Conservation (phyloP, 2,888 invertebrate genomes). For the Drosophila lutescens region DNA sequence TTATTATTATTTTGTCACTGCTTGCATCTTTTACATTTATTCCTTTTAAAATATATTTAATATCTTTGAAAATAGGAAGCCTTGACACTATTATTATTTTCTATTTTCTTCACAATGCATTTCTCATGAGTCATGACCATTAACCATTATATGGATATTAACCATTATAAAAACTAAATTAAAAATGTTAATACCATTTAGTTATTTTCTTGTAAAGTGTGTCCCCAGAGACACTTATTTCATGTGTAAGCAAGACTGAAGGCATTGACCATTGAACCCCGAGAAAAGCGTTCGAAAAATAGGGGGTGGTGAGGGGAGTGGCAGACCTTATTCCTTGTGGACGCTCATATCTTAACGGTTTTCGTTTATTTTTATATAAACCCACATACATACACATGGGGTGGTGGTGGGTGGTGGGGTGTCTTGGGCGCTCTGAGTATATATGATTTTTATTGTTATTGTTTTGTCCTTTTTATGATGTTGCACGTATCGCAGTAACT, state of each 20-base stretch:
- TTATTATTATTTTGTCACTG: too few relatives aligned
- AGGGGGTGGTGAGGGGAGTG: constrained; percentile 5
- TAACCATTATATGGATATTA: too few relatives aligned
- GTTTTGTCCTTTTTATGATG: constrained; percentile 80
- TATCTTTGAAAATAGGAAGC: too few relatives aligned
- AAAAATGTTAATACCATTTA: neutral
- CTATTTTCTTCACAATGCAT: too few relatives aligned
- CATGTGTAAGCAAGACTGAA: constrained; percentile 5
- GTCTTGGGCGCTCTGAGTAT: constrained; percentile 55
- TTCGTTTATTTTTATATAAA: constrained; percentile 55
- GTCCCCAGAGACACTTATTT: too few relatives aligned
- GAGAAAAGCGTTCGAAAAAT: constrained; percentile 7
- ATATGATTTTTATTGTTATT: constrained; percentile 82
- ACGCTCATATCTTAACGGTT: constrained; percentile 66
- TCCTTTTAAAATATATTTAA: too few relatives aligned
- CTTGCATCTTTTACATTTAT: too few relatives aligned
- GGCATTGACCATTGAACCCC: constrained; percentile 36
- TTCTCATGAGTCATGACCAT: too few relatives aligned
- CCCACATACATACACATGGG: constrained; percentile 6
- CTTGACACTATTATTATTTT: too few relatives aligned
- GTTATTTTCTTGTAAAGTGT: too few relatives aligned
- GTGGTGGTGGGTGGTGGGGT: constrained; percentile 23
- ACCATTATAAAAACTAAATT: too few relatives aligned
- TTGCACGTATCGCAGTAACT: constrained; percentile 55
- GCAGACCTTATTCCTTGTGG: constrained; percentile 35